Evolutionary conservation across 2,113 vertebrate genomes (phyloP), one percentile per base, ranked within the genome.

Genomic region (Beaufortia kweichowensis): DNA sequence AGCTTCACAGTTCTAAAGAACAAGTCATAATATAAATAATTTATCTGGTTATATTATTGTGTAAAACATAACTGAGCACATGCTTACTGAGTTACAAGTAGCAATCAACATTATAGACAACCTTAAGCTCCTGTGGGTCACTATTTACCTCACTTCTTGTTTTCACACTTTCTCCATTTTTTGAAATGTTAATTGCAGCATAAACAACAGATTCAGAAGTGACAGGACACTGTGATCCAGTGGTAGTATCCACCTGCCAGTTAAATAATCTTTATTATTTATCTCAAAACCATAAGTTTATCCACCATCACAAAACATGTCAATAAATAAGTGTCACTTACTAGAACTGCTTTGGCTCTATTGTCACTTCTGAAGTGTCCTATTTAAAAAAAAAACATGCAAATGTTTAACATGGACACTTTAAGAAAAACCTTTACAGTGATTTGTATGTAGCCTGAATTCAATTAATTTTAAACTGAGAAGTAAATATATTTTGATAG

Each of bases 111-210:
- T 19, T 46, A 14, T 14, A 46, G 12, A 46, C 12, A 19, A 53
- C 3, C 14, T 4, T 2, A 19, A 17, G 35, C 6, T 43, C 8
- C 17, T n/a, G 3, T 17, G 26, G 4, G 21, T 7, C n/a, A n/a
- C 1, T 1, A 67, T 48, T 72, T 28, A 77, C 79, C 75, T 73
- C 31, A 1, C 41, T 56, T 61, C 7, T 29, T 15, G 7, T 11
- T 35, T 67, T 62, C 21, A 24, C 57, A 9, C 70, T 61, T 10
- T 55, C 31, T 12, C 3, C 55, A 8, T 4, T 11, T 41, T 46
- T 29, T 6, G 55, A 39, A 53, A 73, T 4, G 11, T 67, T 77
- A 28, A 81, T 7, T 24, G 29, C 57, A 24, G 79, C 29, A 19
- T 81, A 81, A 21, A 77, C 29, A 12, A 81, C 17, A 8, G 1